Evolutionary conservation across 64 coral and sea anemone species (phyloP).

Genomic region (Catalaphyllia jardinei): DNA sequence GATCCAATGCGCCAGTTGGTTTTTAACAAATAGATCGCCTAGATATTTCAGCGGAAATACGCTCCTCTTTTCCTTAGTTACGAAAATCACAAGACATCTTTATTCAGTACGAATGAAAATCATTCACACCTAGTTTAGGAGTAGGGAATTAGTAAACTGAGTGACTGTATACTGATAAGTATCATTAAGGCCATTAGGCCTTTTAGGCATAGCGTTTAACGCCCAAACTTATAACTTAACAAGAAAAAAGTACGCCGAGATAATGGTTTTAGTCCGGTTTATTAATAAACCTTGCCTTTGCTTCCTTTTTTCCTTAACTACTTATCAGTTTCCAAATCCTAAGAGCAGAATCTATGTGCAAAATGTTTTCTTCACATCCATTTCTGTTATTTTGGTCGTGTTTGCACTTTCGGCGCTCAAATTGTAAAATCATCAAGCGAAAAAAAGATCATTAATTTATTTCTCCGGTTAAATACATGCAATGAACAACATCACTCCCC

Average conservation of each 20-base stretch:
- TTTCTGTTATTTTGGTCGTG: neutral
- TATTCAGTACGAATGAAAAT: conserved; percentile 4
- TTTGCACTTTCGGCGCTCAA: neutral
- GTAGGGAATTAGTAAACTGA: neutral
- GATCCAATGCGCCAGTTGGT: neutral
- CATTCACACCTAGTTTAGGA: conserved; percentile 25
- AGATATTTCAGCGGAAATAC: neutral
- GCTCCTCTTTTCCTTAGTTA: neutral
- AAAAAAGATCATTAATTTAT: neutral
- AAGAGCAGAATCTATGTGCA: no score
- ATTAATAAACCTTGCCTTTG: neutral
- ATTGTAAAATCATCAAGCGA: neutral
- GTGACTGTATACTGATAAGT: neutral
- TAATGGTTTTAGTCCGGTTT: neutral
- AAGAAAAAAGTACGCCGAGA: conserved; percentile 1
- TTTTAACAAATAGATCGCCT: conserved; percentile 37
- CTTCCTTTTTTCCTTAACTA: neutral
- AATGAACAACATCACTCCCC: neutral
- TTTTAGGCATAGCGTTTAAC: neutral
- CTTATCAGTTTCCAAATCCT: no score
- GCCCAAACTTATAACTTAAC: neutral
- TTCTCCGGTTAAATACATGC: neutral
- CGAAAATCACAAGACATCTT: neutral
- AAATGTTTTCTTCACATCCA: no score
- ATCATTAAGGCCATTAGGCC: conserved; percentile 24